A percentile compares a stretch with the other conserved stretches of the same genome.
These are phyloP conservation scores for Melangyna quadrimaculata DNA, from an alignment of 2,888 invertebrate genomes.

Conservation along the genomic window DNA sequence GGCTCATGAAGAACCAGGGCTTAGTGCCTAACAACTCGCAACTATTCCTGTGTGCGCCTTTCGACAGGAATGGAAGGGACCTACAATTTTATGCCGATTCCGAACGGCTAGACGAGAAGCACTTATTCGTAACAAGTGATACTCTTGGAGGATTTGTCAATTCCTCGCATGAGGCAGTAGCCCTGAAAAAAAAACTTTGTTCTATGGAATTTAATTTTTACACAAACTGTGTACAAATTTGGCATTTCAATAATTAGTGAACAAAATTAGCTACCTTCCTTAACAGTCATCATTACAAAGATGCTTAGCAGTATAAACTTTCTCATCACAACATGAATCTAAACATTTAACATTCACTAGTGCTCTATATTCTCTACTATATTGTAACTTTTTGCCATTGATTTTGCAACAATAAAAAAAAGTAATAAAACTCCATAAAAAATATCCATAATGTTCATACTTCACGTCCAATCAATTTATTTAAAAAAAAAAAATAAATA, in stretches of 20 bases:
- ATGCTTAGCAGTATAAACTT: not conserved
- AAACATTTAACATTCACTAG: not conserved
- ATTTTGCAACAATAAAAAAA: not conserved
- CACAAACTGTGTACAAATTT: not conserved
- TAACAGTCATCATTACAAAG: not conserved
- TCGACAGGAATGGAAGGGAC: no score
- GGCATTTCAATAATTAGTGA: no score
- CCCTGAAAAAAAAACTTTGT: no score
- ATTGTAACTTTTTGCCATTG: not conserved
- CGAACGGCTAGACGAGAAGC: no score
- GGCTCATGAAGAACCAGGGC: no score
- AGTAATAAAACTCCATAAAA: not conserved
- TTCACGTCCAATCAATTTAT: constrained; percentile 5
- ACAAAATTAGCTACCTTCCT: not conserved
- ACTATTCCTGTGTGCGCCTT: no score
- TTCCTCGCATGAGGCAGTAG: no score
- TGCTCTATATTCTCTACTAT: not conserved
- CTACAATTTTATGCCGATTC: no score
- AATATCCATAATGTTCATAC: not conserved
- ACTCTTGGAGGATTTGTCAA: no score
- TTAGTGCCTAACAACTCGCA: no score
- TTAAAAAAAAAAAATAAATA: not conserved
- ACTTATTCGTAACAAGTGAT: no score
- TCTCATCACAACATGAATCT: not conserved
- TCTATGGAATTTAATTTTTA: not conserved